A percentile compares a stretch with the other conserved stretches of the same genome.
These are phyloP conservation scores for Liparis tanakae DNA, from an alignment of 2,797 vertebrate species.

Conservation along the genomic window DNA sequence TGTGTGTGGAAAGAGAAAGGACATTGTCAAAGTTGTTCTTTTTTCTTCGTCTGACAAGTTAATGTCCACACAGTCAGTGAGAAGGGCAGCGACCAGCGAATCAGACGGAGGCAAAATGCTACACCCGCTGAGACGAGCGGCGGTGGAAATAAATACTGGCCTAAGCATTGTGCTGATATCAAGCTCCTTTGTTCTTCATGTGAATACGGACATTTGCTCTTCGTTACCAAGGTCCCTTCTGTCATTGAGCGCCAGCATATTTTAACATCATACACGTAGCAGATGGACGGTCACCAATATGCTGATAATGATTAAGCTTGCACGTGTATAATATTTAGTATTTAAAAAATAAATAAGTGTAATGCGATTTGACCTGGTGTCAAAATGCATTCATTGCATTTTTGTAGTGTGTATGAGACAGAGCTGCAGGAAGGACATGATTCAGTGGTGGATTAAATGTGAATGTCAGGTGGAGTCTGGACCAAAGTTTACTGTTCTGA, in stretches of 20 bases:
- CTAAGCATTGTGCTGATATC: slow-evolving; percentile 77
- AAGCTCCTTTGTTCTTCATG: slow-evolving; percentile 73
- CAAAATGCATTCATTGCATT: slow-evolving; percentile 62
- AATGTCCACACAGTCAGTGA: slow-evolving; percentile 67
- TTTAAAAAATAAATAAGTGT: slow-evolving; percentile 15
- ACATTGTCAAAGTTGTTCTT: slow-evolving; percentile 70
- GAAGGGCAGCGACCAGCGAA: slow-evolving; percentile 76
- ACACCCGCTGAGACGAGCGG: slow-evolving; percentile 68
- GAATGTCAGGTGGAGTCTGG: slow-evolving; percentile 76
- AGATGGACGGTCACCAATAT: slow-evolving; percentile 65
- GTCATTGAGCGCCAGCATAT: slow-evolving; percentile 79
- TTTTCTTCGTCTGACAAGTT: slow-evolving; percentile 67
- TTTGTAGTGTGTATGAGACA: slow-evolving; percentile 56
- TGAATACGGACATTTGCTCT: slow-evolving; percentile 69
- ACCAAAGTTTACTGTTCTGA: slow-evolving; percentile 79
- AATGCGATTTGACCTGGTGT: slow-evolving; percentile 70
- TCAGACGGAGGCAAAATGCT: slow-evolving; percentile 62
- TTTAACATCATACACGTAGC: slow-evolving; percentile 57
- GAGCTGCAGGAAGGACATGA: slow-evolving; percentile 66
- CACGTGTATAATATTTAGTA: slow-evolving; percentile 48
- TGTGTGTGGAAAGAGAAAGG: slow-evolving; percentile 65
- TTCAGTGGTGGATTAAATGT: slow-evolving; percentile 77
- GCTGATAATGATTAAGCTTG: slow-evolving; percentile 68
- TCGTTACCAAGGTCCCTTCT: slow-evolving; percentile 72
- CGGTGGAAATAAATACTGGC: slow-evolving; percentile 56